phyloP scores from a whole-genome alignment of 2,113 vertebrate species.

The Setophaga petechia region DNA sequence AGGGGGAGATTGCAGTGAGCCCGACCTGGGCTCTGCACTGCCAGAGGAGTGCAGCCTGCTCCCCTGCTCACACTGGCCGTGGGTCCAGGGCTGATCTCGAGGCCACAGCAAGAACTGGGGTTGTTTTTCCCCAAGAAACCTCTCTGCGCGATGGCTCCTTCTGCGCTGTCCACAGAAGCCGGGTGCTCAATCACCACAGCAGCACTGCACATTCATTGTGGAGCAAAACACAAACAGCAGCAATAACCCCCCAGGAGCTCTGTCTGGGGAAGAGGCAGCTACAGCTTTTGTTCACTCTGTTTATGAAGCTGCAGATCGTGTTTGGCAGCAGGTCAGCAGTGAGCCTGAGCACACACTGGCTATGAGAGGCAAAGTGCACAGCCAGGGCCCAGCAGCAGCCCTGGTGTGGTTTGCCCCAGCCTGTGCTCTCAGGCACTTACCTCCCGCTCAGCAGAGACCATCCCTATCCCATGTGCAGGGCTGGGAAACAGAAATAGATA shows the following conservation, averaged over 20 bases:
- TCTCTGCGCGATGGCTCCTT: not conserved
- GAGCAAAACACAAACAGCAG: not conserved
- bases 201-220: not conserved
- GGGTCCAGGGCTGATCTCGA: not conserved
- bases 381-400: not conserved
- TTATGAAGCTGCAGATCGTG: not conserved
- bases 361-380: accelerated
- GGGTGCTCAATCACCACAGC: not conserved
- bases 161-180: not conserved
- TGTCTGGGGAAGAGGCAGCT: not conserved
- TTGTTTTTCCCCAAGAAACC: not conserved
- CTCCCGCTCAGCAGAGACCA: not conserved
- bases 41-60: not conserved
- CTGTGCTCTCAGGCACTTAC: not conserved
- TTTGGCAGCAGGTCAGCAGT: not conserved
- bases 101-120: accelerated
- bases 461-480: accelerated
- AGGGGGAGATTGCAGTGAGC: not conserved
- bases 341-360: not conserved
- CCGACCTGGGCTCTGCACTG: not conserved
- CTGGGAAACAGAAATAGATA: not conserved
- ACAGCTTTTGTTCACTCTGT: accelerated
- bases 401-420: not conserved
- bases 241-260: not conserved
- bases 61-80: not conserved